These are phyloP conservation scores for Ichneumon xanthorius DNA, from an alignment of 2,888 invertebrate genomes.

Conservation along the genomic window DNA sequence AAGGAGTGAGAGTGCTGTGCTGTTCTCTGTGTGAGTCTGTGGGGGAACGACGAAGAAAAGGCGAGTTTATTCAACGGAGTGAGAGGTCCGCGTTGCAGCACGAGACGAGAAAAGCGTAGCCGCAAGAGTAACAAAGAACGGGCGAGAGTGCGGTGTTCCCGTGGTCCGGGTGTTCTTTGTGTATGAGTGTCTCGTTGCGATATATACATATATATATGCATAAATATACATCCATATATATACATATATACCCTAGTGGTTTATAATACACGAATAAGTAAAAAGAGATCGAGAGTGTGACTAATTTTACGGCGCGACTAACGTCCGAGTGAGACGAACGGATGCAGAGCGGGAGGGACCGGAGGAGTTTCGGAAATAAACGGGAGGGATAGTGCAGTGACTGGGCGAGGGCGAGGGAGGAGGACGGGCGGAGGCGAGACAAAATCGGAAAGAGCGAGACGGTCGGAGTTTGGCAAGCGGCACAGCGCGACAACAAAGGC, in stretches of 20 bases:
- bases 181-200: slow-evolving; percentile 44
- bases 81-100: slow-evolving; percentile 50
- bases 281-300: slow-evolving; percentile 50
- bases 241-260: background rate
- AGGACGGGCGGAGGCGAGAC: slow-evolving; percentile 56
- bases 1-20: slow-evolving; percentile 21
- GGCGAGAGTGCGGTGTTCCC: slow-evolving; percentile 50
- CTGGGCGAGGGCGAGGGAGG: slow-evolving; percentile 36
- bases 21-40: slow-evolving; percentile 9
- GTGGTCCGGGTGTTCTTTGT: slow-evolving; percentile 30
- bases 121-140: slow-evolving; percentile 61
- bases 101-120: slow-evolving; percentile 29
- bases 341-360: slow-evolving; percentile 48
- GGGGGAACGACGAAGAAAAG: slow-evolving; percentile 51
- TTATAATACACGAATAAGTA: slow-evolving; percentile 29
- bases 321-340: slow-evolving; percentile 54
- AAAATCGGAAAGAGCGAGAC: slow-evolving; percentile 53
- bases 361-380: slow-evolving; percentile 60
- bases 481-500: slow-evolving; percentile 70
- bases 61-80: slow-evolving; percentile 65
- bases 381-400: slow-evolving; percentile 55
- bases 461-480: slow-evolving; percentile 76
- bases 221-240: background rate
- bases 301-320: slow-evolving; percentile 59
- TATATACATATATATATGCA: slow-evolving; percentile 12